These are phyloP conservation scores for Sandelia bainsii DNA, from an alignment of 2,797 vertebrate genomes.

Conservation along the genomic window DNA sequence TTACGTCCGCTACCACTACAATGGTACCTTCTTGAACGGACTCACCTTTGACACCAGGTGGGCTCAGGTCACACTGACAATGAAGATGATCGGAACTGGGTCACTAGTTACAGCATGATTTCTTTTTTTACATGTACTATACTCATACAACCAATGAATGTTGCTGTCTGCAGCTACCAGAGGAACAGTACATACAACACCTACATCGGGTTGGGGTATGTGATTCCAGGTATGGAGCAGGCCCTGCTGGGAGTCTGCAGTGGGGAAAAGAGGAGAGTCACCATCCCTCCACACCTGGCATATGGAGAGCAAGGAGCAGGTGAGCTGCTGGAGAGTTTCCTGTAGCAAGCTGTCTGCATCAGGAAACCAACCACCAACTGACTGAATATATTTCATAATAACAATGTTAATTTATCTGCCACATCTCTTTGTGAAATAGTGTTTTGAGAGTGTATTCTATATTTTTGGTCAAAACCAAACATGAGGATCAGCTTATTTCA, in stretches of 20 bases:
- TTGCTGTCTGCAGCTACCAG: conserved; percentile 85
- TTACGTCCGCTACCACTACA: conserved; percentile 97
- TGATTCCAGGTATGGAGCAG: conserved; percentile 95
- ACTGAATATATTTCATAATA: no score
- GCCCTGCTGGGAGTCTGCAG: conserved; percentile 90
- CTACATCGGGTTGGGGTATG: conserved; percentile 95
- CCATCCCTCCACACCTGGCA: conserved; percentile 91
- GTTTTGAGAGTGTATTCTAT: no score
- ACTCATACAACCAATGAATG: background rate
- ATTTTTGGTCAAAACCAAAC: no score
- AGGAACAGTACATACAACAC: conserved; percentile 96
- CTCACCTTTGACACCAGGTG: conserved; percentile 94
- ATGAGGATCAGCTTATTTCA: no score
- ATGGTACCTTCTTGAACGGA: conserved; percentile 92
- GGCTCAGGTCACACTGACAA: conserved; percentile 4
- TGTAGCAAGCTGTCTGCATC: background rate
- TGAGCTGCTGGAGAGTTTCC: conserved; percentile 53
- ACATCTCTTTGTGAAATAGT: no score
- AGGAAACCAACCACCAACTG: no score
- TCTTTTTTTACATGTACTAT: no score
- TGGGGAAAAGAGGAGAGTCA: conserved; percentile 89
- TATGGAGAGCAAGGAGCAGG: conserved; percentile 94
- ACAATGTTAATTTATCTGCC: no score
- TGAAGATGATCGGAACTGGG: background rate
- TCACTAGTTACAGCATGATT: background rate